These are phyloP conservation scores for Martes martes DNA, from an alignment of 2,113 vertebrate genomes.

Conservation along the genomic window DNA sequence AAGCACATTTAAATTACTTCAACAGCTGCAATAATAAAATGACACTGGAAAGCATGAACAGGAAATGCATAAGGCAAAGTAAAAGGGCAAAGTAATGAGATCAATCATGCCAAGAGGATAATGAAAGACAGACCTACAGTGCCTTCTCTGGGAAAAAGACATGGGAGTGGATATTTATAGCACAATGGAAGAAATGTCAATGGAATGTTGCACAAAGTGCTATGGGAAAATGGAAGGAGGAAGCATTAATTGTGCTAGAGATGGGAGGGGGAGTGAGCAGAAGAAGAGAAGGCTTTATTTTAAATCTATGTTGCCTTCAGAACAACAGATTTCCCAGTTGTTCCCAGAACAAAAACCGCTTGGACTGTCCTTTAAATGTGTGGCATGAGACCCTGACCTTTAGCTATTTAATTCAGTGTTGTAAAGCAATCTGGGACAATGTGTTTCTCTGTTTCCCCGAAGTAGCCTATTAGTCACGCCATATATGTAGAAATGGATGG, in stretches of 20 bases:
- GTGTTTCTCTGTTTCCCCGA: background rate
- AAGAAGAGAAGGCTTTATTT: background rate
- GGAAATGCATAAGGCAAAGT: conserved; percentile 50
- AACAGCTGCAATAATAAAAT: conserved; percentile 55
- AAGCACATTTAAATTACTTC: conserved; percentile 55
- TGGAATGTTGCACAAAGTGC: background rate
- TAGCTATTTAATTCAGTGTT: background rate
- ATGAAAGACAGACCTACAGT: conserved; percentile 36
- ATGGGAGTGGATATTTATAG: conserved; percentile 12
- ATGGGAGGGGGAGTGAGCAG: background rate
- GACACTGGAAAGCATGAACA: background rate
- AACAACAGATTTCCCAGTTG: background rate
- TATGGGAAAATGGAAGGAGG: background rate
- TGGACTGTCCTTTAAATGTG: background rate
- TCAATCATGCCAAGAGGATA: conserved; percentile 48
- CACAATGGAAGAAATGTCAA: background rate
- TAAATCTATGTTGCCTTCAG: background rate
- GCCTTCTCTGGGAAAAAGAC: background rate
- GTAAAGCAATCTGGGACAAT: background rate
- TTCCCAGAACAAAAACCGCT: background rate
- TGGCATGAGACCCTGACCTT: background rate
- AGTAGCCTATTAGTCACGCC: background rate
- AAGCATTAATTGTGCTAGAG: background rate
- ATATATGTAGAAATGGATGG: background rate
- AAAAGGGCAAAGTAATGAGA: conserved; percentile 63